phyloP scores from a whole-genome alignment of 2,888 invertebrate species.

The Drosophila mayaguana region DNA sequence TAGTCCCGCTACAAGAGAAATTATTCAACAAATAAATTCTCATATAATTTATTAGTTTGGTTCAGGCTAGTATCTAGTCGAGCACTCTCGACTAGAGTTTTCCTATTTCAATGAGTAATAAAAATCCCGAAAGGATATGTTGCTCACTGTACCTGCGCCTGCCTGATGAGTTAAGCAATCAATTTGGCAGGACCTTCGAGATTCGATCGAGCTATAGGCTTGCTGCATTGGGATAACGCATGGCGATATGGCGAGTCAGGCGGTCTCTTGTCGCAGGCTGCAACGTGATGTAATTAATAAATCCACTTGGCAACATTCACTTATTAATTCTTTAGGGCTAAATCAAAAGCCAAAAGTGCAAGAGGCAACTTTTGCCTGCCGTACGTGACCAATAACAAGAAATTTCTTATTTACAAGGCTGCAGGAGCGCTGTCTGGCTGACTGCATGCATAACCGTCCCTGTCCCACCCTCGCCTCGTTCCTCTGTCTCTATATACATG shows the following conservation, averaged over 20 bases:
- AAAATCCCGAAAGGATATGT: too few species aligned
- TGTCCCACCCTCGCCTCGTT: not conserved
- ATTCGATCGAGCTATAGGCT: not conserved
- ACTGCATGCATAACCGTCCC: not conserved
- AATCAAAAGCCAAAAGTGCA: slow-evolving; percentile 72
- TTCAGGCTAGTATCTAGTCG: too few species aligned
- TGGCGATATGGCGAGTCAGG: not conserved
- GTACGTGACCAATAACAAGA: slow-evolving; percentile 79
- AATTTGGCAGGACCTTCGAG: not conserved
- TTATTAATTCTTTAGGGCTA: slow-evolving; percentile 71
- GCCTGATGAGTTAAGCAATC: too few species aligned
- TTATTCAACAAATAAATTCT: too few species aligned
- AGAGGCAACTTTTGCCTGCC: slow-evolving; percentile 64
- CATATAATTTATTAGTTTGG: too few species aligned
- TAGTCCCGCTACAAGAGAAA: too few species aligned
- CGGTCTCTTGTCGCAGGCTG: slow-evolving; percentile 1
- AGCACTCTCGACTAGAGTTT: too few species aligned
- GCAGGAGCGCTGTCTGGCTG: slow-evolving; percentile 4
- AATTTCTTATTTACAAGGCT: slow-evolving; percentile 63
- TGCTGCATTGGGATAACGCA: not conserved
- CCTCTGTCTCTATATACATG: not conserved
- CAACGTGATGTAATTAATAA: slow-evolving; percentile 71
- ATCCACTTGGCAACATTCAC: slow-evolving; percentile 77
- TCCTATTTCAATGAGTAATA: too few species aligned
- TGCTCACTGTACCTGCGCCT: too few species aligned